phyloP scores from a whole-genome alignment of 2,113 vertebrate species.

The Leucoraja erinaceus region DNA sequence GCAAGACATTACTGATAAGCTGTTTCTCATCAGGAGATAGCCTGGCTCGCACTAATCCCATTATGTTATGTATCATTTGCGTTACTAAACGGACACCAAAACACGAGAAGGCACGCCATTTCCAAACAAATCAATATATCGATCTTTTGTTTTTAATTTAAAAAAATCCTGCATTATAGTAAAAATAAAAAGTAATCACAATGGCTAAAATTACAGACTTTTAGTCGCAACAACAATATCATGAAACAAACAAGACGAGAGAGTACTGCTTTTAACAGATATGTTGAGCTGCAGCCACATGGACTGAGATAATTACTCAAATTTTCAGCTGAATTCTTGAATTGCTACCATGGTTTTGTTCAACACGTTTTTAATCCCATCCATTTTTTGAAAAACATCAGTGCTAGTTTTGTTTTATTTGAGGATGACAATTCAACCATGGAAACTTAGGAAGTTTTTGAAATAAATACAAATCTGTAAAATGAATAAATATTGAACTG shows the following conservation, averaged over 20 bases:
- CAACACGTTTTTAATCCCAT: not conserved
- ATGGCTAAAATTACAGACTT: not conserved
- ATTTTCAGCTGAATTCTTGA: not conserved
- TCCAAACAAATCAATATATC: not conserved
- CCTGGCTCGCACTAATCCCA: constrained; percentile 6
- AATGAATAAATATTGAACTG: not conserved
- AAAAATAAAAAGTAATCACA: not conserved
- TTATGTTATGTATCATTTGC: not conserved
- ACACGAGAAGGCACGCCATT: not conserved
- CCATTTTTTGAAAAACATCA: not conserved
- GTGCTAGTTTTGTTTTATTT: not conserved
- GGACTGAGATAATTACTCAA: not conserved
- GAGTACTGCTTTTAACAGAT: not conserved
- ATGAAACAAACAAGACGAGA: not conserved
- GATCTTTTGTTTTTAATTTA: not conserved
- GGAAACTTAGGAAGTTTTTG: not conserved
- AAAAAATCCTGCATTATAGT: not conserved
- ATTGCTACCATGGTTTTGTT: not conserved
- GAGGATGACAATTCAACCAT: not conserved
- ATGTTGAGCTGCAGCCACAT: not conserved
- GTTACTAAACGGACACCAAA: not conserved
- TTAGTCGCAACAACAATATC: not conserved
- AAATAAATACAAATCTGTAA: not conserved
- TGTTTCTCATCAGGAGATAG: constrained; percentile 2
- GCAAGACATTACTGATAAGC: constrained; percentile 35